These are phyloP conservation scores for Metopolophium dirhodum DNA, from an alignment of 1,140 invertebrate genomes.

Conservation along the genomic window DNA sequence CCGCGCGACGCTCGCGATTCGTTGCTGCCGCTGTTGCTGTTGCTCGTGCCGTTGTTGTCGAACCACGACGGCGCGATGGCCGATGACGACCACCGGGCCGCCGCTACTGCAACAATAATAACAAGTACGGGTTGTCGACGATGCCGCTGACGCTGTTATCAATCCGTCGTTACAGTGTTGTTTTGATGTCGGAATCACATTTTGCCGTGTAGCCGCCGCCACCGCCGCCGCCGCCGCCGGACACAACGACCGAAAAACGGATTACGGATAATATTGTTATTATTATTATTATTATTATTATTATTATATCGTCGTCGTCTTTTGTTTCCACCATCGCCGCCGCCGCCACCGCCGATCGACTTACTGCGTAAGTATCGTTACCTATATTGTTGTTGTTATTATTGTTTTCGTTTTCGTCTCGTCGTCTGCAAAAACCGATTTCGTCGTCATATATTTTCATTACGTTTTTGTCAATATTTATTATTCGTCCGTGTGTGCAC, in stretches of 20 bases:
- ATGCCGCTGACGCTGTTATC: constrained; percentile 31
- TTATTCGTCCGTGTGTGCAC: not conserved
- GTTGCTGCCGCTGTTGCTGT: not conserved
- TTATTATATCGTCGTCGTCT: not conserved
- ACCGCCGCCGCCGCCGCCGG: not conserved
- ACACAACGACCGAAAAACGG: constrained; percentile 37
- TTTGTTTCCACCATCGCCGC: not conserved
- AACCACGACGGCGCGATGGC: not conserved
- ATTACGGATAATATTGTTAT: constrained; percentile 36
- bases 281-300: no score
- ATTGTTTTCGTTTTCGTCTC: not conserved
- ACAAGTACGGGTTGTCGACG: not conserved
- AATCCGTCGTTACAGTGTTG: constrained; percentile 54
- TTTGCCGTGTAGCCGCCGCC: constrained; percentile 20
- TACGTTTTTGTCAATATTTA: constrained; percentile 12
- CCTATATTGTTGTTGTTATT: not conserved
- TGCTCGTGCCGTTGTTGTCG: not conserved
- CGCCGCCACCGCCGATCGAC: not conserved
- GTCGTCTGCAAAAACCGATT: not conserved
- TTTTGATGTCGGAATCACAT: constrained; percentile 52
- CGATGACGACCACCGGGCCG: constrained; percentile 17
- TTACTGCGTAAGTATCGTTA: constrained; percentile 25
- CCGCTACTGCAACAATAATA: not conserved
- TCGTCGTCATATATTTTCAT: not conserved
- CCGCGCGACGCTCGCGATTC: not conserved